Evolutionary conservation across 2,797 vertebrate genomes (phyloP), one percentile per base, ranked within the genome.

Genomic region (Botia almorhae): DNA sequence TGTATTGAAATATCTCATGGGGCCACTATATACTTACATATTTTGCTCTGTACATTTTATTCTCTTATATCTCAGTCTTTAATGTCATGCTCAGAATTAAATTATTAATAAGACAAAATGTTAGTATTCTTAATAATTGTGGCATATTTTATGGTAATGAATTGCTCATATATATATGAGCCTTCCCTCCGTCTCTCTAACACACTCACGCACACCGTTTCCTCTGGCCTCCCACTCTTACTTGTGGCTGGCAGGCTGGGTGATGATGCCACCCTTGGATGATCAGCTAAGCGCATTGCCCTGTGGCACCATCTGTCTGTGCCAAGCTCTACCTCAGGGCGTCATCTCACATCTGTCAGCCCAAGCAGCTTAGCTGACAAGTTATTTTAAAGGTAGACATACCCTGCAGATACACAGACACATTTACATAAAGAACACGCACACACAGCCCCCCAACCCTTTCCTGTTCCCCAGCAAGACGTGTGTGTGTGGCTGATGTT

Each of bases 291-390:
- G 90, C 92, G 92, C 84, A 90, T 91, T 92, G 90, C 94, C 95
- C 93, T 84, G 81, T 88, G 87, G 94, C 95, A 90, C 93, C 95
- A 95, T 96, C 95, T 96, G 95, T 89, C 95, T 91, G 90, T 94
- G 90, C 91, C 92, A 91, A 91, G 89, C 86, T 88, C 90, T 82
- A 86, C 90, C 92, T 83, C 19, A 88, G 91, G 91, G 90, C 86
- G 89, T 75, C 85, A 82, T 88, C 85, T 90, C 93, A 90, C 95
- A 94, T 95, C 93, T 95, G 93, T 88, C 89, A 87, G 87, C 89
- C 86, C 83, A 87, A 91, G 88, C 89, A 85, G 89, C 89, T 91
- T 85, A 87, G 91, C 93, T 91, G 92, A 93, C 89, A 91, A 93
- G 91, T 89, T 90, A 91, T 90, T 92, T 89, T 90, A 91, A 90